These are phyloP conservation scores for Crotalus helleri DNA, from an alignment of 2,113 vertebrate species.

Conservation along the genomic window DNA sequence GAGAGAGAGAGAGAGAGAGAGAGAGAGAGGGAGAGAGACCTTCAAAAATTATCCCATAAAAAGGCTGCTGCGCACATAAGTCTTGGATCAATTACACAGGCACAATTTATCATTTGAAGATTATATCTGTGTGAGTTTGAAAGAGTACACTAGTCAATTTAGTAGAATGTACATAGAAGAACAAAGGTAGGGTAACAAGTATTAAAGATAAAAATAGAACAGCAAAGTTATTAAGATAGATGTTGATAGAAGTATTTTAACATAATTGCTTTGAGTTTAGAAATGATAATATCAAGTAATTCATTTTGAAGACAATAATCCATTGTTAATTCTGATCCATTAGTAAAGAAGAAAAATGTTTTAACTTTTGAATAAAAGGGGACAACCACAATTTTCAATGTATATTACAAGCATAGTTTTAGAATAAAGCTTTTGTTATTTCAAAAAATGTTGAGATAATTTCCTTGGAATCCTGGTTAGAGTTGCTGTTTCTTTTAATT, in stretches of 20 bases:
- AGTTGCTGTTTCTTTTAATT: neutral
- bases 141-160: constrained; percentile 62
- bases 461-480: neutral
- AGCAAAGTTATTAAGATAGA: constrained; percentile 11
- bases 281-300: constrained; percentile 23
- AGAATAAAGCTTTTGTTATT: neutral
- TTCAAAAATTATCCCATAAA: constrained; percentile 75
- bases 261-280: constrained; percentile 50
- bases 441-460: neutral
- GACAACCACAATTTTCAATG: constrained; percentile 34
- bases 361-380: constrained; percentile 36
- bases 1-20: accelerated
- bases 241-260: constrained; percentile 45
- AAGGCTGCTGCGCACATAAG: constrained; percentile 71
- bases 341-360: constrained; percentile 35
- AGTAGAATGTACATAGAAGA: constrained; percentile 52
- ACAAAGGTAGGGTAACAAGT: constrained; percentile 39
- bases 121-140: constrained; percentile 75
- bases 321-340: constrained; percentile 44
- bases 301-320: constrained; percentile 47
- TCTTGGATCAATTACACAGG: constrained; percentile 79
- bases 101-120: constrained; percentile 75
- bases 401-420: constrained; percentile 21
- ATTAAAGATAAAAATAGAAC: constrained; percentile 56
- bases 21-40: constrained; percentile 42